Evolutionary conservation across 2,888 invertebrate genomes (phyloP).

Genomic region (Acrocera orbiculus): DNA sequence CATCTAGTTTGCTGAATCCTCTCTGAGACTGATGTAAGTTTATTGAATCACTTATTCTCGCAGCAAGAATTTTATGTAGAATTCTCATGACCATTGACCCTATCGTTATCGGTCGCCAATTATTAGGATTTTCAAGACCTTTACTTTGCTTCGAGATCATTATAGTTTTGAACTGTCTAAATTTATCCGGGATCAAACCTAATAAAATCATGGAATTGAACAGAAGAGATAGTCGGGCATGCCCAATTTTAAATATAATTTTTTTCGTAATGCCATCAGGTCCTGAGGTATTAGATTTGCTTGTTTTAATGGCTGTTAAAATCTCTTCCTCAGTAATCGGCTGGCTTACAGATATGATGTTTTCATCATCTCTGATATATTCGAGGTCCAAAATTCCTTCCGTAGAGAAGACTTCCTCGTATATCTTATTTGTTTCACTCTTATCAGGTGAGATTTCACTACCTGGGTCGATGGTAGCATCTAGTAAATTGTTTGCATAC

Average conservation of each 20-base stretch:
- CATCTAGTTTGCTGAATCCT: neutral
- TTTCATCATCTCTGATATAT: too few species aligned
- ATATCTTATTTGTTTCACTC: too few species aligned
- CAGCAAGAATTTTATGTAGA: neutral
- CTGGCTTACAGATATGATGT: too few species aligned
- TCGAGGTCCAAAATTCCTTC: too few species aligned
- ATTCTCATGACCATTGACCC: neutral
- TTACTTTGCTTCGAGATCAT: too few species aligned
- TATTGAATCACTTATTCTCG: neutral
- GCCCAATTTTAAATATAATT: neutral
- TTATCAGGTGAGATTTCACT: too few species aligned
- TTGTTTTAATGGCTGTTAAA: neutral
- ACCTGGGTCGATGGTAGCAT: too few species aligned
- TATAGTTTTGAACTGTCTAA: slow-evolving; percentile 11
- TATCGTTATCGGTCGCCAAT: slow-evolving; percentile 15
- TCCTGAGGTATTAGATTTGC: neutral
- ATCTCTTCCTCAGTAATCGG: neutral
- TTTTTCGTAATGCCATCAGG: neutral
- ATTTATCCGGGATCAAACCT: neutral
- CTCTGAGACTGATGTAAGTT: slow-evolving; percentile 13
- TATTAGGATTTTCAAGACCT: too few species aligned
- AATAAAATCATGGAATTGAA: neutral
- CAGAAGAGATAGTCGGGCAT: neutral
- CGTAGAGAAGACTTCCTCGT: too few species aligned
- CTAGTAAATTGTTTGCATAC: too few species aligned